Conservation (phyloP, 2,888 invertebrate genomes). For the Athetis lepigone region DNA sequence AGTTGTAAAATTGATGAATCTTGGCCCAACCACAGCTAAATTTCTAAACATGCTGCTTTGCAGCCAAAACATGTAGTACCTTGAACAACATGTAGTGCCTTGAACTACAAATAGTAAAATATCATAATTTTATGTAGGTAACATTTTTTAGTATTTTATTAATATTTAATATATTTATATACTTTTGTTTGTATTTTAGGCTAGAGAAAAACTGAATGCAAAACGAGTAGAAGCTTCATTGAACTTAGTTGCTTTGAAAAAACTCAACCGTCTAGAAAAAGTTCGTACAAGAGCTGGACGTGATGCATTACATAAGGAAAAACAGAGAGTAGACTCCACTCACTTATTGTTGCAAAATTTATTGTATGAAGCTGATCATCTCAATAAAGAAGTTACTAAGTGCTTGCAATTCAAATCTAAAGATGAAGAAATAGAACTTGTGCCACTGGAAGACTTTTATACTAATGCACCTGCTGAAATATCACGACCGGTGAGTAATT, state of each 20-base stretch:
- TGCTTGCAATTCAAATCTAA: conserved; percentile 98
- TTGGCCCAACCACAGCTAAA: too few relatives aligned
- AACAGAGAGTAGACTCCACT: conserved; percentile 96
- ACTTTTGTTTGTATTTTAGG: conserved; percentile 76
- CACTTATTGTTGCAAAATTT: conserved; percentile 98
- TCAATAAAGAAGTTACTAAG: conserved; percentile 98
- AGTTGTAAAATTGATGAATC: not conserved
- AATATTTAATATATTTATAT: not conserved
- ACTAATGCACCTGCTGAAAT: conserved; percentile 93
- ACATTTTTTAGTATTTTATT: too few relatives aligned
- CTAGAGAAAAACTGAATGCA: conserved; percentile 91
- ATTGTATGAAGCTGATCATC: conserved; percentile 97
- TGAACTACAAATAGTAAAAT: too few relatives aligned
- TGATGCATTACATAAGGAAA: conserved; percentile 95
- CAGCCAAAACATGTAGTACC: too few relatives aligned
- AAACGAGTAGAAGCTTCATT: conserved; percentile 94
- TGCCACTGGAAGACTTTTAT: conserved; percentile 96
- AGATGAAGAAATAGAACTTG: conserved; percentile 97
- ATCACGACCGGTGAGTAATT: conserved; percentile 91
- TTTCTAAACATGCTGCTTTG: too few relatives aligned
- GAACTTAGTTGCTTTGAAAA: conserved; percentile 95
- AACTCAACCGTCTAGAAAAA: conserved; percentile 97
- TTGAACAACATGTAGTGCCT: too few relatives aligned
- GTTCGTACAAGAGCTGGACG: conserved; percentile 95
- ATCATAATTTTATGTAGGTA: too few relatives aligned